Percentiles rank a stretch among this genome's conserved stretches.
Evolutionary conservation across 2,888 invertebrate species (phyloP).

Genomic region (Drosophila antonietae): DNA sequence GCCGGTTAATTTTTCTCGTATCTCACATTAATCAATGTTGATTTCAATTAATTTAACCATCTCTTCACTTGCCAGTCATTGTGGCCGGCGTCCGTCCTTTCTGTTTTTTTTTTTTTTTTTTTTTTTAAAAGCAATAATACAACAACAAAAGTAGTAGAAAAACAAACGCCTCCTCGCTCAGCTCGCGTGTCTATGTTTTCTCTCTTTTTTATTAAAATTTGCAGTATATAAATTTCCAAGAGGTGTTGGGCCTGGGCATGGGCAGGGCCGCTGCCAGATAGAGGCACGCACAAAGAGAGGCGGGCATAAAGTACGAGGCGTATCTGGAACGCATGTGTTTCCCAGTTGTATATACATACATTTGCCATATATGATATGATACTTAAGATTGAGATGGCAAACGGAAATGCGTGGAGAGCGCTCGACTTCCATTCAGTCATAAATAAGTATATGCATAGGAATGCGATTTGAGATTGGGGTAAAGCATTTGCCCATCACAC

Average conservation of each 20-base stretch:
- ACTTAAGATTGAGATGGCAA: conserved; percentile 16
- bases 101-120: background rate
- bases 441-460: conserved; percentile 21
- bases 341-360: background rate
- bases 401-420: conserved; percentile 37
- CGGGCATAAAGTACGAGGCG: conserved; percentile 6
- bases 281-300: conserved; percentile 2
- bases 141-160: conserved; percentile 20
- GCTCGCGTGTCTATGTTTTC: conserved; percentile 40
- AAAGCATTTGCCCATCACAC: conserved; percentile 5
- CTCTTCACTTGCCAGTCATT: conserved; percentile 76
- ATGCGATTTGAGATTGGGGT: conserved; percentile 12
- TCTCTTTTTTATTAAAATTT: conserved; percentile 54
- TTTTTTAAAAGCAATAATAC: conserved; percentile 61
- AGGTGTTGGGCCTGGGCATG: conserved; percentile 56
- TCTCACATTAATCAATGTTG: conserved; percentile 82
- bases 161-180: conserved; percentile 44
- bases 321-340: conserved; percentile 31
- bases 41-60: conserved; percentile 81
- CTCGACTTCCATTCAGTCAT: conserved; percentile 9
- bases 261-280: conserved; percentile 22
- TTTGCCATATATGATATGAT: conserved; percentile 14
- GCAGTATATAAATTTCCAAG: conserved; percentile 74
- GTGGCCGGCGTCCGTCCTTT: conserved; percentile 52
- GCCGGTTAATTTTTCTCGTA: conserved; percentile 62